Evolutionary conservation across 2,888 invertebrate species (phyloP).

Genomic region (Eurytoma californica): DNA sequence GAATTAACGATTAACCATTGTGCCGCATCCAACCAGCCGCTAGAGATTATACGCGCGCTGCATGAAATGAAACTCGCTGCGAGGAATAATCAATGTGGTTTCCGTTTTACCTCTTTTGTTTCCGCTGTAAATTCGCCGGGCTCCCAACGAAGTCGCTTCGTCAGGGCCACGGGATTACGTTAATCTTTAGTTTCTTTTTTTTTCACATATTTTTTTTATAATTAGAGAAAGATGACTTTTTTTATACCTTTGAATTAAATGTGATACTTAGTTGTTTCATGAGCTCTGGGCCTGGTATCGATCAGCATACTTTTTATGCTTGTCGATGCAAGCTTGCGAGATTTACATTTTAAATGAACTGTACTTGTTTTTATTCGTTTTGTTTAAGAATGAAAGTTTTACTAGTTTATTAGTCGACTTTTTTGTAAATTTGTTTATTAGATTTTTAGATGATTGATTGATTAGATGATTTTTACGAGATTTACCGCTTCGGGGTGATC

Average conservation of each 20-base stretch:
- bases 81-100: conserved; percentile 49
- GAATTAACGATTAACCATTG: conserved; percentile 31
- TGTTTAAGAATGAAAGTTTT: conserved; percentile 40
- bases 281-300: conserved; percentile 17
- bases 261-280: conserved; percentile 29
- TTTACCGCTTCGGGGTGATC: conserved; percentile 10
- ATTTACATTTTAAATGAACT: conserved; percentile 27
- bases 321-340: conserved; percentile 33
- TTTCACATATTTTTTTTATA: background rate
- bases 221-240: conserved; percentile 13
- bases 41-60: conserved; percentile 38
- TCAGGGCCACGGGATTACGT: too few species aligned
- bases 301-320: conserved; percentile 6
- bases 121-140: conserved; percentile 7
- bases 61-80: conserved; percentile 45
- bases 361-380: conserved; percentile 1
- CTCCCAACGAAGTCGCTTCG: too few species aligned
- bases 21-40: conserved; percentile 17
- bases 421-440: conserved; percentile 3
- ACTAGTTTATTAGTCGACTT: conserved; percentile 36
- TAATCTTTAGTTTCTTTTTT: background rate
- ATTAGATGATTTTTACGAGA: conserved; percentile 29
- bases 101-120: conserved; percentile 33
- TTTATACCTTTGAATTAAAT: conserved; percentile 19
- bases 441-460: conserved; percentile 31